Evolutionary conservation across 2,888 invertebrate species (phyloP), one percentile per base, ranked within the genome.

Genomic region (Synergus itoensis): DNA sequence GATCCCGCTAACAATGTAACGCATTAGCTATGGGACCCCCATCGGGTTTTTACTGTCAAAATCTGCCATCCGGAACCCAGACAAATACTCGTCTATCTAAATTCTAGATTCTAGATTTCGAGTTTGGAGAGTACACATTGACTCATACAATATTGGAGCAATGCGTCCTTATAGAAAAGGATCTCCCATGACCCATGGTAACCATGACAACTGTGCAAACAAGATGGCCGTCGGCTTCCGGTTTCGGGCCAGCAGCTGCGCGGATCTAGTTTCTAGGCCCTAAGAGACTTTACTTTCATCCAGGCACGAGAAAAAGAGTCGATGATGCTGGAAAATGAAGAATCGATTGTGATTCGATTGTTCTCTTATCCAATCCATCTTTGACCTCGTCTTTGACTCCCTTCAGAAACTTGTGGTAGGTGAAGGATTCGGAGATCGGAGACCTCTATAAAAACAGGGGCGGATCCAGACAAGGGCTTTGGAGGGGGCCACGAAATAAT

Each of bases 151-250:
- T 16, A 57, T 48, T 43, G 60, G 65, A 67, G 79, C 79, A 82
- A 84, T 86, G 85, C 86, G 84, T 87, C 86, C 84, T 86, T 84
- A 77, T 83, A 85, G 87, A 90, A 60, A 91, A 89, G 89, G 88
- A 89, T 91, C 90, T 89, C 88, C 86, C 88, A 88, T 88, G 87
- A 91, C 87, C 86, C 88, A 88, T 88, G 87, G 92, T 90, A 88
- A 87, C 90, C 88, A 90, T 91, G 86, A 90, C 90, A 91, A 92
- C 92, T 91, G 91, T 91, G 89, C 92, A 92, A 91, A 92, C 91
- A 92, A 91, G 87, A 92, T 91, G 92, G 91, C 91, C 88, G 91
- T n/a, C 87, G 89, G 91, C 91, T 92, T 92, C 92, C 92, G 91
- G 91, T 91, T 91, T 90, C 88, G 85, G 86, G 79, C 82, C 87